Evolutionary conservation across 1,140 invertebrate genomes (phyloP), one percentile per base, ranked within the genome.

Genomic region (Drosophila truncata): DNA sequence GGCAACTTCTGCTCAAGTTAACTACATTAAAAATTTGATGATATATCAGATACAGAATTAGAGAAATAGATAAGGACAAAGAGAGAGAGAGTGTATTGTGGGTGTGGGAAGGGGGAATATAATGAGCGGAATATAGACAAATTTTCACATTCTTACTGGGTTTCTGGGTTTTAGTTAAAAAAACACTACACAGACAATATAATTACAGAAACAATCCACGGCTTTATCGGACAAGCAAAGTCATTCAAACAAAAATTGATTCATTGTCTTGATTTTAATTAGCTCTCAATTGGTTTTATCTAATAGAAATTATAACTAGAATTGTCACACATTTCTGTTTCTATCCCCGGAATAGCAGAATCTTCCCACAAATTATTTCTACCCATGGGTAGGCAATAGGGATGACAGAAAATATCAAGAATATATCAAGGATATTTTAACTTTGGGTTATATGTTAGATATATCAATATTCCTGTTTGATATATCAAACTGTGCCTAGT

Each of bases 21-120:
- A 59, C 66, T 79, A 79, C 58, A 72, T 78, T 52, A 62, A 78
- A 62, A 78, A 44, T 50, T 59, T 25, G 47, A 60, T 49, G 50
- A 46, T 37, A 20, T 37, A 29, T 37, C 52, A 41, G 52, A 41
- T 67, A 54, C 46, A 35, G 20, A 41, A 55, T 37, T 62, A 16
- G 42, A 50, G 20, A 46, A 44, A 27, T 25, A 44, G 25, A 37
- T 37, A 37, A 9, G 41, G 41, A 71, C 65, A 70, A 70, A 27
- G 8, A 25, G 44, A 27, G 8, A 25, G 44, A 47, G 23, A 47
- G 13, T 9, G 18, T 20, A 18, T 33, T 31, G 7, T 16, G 37
- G 49, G 4, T 16, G 37, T 23, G 46, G 54, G 55, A 31, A 23
- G 46, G 46, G 33, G 29, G 33, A 59, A 25, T 23, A 49, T 27